phyloP scores from a whole-genome alignment of 2,113 vertebrate genomes.

The Echinops telfairi region DNA sequence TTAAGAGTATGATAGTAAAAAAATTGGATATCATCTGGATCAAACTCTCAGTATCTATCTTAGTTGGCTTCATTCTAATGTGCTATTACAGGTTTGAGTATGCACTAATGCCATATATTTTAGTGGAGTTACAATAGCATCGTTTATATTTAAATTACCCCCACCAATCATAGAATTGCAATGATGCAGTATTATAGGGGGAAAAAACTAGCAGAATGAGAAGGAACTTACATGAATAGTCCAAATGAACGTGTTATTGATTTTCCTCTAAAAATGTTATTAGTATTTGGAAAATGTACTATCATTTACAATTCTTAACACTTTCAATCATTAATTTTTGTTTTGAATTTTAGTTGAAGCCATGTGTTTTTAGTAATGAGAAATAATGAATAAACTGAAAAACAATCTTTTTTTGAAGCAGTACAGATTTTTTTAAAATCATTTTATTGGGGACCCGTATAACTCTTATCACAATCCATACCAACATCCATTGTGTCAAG shows the following conservation, averaged over 20 bases:
- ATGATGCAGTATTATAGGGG: neutral
- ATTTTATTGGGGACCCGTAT: no score
- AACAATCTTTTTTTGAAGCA: no score
- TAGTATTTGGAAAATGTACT: neutral
- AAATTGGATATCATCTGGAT: neutral
- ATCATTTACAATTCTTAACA: neutral
- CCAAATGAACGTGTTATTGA: neutral
- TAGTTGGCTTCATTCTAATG: neutral
- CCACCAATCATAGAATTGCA: neutral
- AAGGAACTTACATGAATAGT: neutral
- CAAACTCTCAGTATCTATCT: neutral
- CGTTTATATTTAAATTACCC: slow-evolving; percentile 1
- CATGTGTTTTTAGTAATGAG: neutral
- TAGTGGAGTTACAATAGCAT: neutral
- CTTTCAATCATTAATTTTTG: neutral
- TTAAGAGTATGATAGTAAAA: neutral
- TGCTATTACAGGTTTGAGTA: neutral
- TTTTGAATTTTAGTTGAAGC: neutral
- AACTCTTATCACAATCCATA: no score
- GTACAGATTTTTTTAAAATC: no score
- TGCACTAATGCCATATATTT: neutral
- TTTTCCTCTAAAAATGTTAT: neutral
- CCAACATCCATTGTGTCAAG: no score
- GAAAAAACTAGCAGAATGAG: neutral
- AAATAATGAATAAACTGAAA: neutral